Base-by-base conservation (phyloP, 2,113 vertebrate species). In the Erythrolamprus reginae region DNA sequence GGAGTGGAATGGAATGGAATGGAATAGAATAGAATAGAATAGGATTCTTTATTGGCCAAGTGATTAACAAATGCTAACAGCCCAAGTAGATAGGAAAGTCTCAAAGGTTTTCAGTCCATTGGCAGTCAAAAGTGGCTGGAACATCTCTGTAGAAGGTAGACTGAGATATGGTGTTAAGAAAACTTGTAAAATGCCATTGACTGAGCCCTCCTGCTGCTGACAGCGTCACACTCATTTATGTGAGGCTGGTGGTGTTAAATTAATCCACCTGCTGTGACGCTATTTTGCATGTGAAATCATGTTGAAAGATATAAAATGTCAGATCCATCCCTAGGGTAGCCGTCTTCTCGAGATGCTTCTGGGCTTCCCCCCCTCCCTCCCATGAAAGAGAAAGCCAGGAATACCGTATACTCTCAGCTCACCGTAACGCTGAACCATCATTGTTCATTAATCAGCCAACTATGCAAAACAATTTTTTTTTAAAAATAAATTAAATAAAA, bases 211-310 rank as follows among this genome's bases (percentile, higher is more conserved):
- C 90, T 47, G 90, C 92, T 94, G 87, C 7, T 94, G 70, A 92
- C 89, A 92, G 84, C 89, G 94, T 53, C 33, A 38, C 86, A 92
- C 86, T 85, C 0, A 0, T 91, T 93, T 87, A 33, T 93, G 84
- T 0, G 38, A 91, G 93, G 61, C 93, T 82, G 92, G 89, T 92
- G 92, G 94, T 93, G 92, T 92, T 52, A 56, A 19, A 24, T 92
- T 95, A 95, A 95, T 95, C 95, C 94, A 89, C 92, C 82, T 56
- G 45, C 87, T 95, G 92, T 92, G 93, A 84, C 95, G 89, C 84
- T 84, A 91, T 90, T 93, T 87, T 91, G 65, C 90, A 90, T 70
- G 82, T 93, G 38, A 93, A 96, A 95, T 94, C 92, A 92, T 92
- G 92, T 0, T 89, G 94, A 92, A 92, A 90, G 89, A 90, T 94